Evolutionary conservation across 2,888 invertebrate genomes (phyloP).

Genomic region (Protodeltote pygarga): DNA sequence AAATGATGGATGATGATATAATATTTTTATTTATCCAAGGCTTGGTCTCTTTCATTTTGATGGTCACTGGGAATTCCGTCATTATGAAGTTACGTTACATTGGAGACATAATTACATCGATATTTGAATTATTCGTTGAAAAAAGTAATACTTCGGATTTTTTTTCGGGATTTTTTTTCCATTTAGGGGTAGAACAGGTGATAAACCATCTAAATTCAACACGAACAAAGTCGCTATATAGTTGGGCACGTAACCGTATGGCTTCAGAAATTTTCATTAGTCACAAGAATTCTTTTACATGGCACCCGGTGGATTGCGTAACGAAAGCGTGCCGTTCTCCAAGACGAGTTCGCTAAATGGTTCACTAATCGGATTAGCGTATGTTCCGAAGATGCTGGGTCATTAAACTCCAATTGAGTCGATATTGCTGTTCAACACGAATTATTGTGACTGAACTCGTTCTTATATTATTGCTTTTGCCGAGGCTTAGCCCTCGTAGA

Average conservation of each 20-base stretch:
- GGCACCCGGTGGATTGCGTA: conserved; percentile 41
- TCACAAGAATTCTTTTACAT: conserved; percentile 23
- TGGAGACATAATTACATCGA: too few species aligned
- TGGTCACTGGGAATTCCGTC: too few species aligned
- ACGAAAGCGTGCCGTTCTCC: conserved; percentile 51
- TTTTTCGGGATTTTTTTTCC: too few species aligned
- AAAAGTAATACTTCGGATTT: too few species aligned
- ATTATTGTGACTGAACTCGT: conserved; percentile 33
- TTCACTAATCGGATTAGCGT: conserved; percentile 63
- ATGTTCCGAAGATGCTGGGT: conserved; percentile 55
- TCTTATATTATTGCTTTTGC: conserved; percentile 20
- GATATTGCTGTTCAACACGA: conserved; percentile 45
- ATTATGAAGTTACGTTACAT: too few species aligned
- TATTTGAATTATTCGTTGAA: too few species aligned
- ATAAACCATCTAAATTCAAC: too few species aligned
- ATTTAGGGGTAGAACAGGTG: conserved; percentile 7
- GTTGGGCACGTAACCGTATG: too few species aligned
- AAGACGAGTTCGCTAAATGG: conserved; percentile 55
- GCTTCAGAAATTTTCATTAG: conserved; percentile 19
- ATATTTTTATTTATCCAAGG: too few species aligned
- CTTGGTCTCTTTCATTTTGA: too few species aligned
- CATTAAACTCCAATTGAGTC: conserved; percentile 55
- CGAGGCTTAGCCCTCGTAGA: neutral
- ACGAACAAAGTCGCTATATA: too few species aligned
- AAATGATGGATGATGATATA: too few species aligned